phyloP scores from a whole-genome alignment of 2,797 vertebrate species.

The Otus scops region DNA sequence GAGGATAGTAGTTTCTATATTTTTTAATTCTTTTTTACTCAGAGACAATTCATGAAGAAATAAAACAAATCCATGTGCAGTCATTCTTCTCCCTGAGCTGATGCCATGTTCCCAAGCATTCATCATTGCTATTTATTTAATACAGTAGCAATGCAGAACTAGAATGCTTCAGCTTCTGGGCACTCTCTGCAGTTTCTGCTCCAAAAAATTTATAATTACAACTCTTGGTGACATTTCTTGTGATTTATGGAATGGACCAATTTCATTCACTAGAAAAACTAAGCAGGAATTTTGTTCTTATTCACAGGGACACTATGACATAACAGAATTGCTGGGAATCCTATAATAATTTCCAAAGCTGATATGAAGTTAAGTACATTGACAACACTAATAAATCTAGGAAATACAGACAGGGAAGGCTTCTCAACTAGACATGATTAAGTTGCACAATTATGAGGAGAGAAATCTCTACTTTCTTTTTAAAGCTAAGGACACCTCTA shows the following conservation, averaged over 20 bases:
- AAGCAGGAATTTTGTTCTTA: background rate
- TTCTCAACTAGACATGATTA: background rate
- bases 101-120: background rate
- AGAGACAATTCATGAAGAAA: background rate
- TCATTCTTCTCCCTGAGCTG: background rate
- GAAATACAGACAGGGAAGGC: background rate
- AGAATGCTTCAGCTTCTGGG: background rate
- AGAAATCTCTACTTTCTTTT: background rate
- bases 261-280: background rate
- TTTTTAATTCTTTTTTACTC: background rate
- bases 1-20: background rate
- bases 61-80: background rate
- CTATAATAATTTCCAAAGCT: background rate
- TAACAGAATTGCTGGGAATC: background rate
- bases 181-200: background rate
- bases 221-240: background rate
- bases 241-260: background rate
- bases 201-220: background rate
- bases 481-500: background rate
- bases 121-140: background rate
- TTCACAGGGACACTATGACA: background rate
- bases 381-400: background rate
- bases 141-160: background rate
- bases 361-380: background rate
- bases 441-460: background rate